Evolutionary conservation across 2,113 vertebrate species (phyloP).

Genomic region (Sylvietta virens): DNA sequence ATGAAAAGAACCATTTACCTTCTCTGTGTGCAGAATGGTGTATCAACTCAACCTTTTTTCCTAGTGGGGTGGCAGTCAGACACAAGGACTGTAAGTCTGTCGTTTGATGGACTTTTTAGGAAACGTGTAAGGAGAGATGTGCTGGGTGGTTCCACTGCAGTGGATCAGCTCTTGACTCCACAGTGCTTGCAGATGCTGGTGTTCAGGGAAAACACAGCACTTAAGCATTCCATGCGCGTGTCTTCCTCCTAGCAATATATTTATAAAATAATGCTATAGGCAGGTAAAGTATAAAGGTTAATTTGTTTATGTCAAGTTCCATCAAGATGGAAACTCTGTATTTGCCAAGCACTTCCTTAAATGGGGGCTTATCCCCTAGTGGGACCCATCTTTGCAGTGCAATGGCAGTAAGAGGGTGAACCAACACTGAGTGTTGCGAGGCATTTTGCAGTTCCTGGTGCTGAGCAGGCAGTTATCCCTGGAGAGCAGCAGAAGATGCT

Average conservation of each 20-base stretch:
- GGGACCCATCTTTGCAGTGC: not conserved
- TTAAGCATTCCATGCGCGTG: not conserved
- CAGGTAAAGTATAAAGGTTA: not conserved
- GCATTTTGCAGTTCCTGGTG: not conserved
- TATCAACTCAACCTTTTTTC: not conserved
- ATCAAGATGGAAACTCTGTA: not conserved
- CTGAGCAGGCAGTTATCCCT: not conserved
- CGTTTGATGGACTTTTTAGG: not conserved
- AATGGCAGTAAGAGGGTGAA: fast-evolving
- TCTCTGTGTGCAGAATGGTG: not conserved
- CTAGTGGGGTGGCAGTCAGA: not conserved
- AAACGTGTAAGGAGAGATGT: not conserved
- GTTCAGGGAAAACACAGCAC: not conserved
- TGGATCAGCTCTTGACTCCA: not conserved
- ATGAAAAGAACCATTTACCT: not conserved
- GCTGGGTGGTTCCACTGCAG: not conserved
- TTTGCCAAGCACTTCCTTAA: not conserved
- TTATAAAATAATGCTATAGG: not conserved
- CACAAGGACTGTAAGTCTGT: not conserved
- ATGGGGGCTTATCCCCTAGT: not conserved
- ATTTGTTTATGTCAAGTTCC: not conserved
- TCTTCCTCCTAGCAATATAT: not conserved
- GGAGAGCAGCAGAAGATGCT: not conserved
- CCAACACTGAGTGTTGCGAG: not conserved
- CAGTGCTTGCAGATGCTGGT: not conserved